These are phyloP conservation scores for Sigmodon hispidus DNA, from an alignment of 2,113 vertebrate genomes.

Conservation along the genomic window DNA sequence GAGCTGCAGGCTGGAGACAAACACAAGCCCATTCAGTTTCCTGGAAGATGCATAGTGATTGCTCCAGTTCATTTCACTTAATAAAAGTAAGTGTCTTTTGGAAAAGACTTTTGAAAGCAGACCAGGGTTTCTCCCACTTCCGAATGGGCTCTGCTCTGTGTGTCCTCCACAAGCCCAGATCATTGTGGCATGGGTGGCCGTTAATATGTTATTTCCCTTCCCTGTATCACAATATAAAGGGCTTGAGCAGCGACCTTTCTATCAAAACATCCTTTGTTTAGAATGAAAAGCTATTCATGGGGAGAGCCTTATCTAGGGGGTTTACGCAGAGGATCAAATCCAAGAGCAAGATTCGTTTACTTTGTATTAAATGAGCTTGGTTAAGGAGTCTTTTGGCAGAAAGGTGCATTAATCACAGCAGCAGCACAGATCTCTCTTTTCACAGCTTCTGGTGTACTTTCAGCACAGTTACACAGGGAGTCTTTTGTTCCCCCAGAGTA, in stretches of 20 bases:
- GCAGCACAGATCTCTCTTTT: slow-evolving; percentile 91
- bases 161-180: slow-evolving; percentile 82
- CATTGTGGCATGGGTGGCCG: slow-evolving; percentile 87
- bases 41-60: not conserved
- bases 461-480: slow-evolving; percentile 88
- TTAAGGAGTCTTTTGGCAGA: slow-evolving; percentile 91
- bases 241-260: slow-evolving; percentile 88
- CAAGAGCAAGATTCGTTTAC: slow-evolving; percentile 90
- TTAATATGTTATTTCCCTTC: slow-evolving; percentile 92
- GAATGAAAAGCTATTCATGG: slow-evolving; percentile 89
- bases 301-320: slow-evolving; percentile 89
- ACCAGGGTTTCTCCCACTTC: slow-evolving; percentile 39
- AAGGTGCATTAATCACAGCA: slow-evolving; percentile 92
- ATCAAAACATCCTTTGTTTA: slow-evolving; percentile 95
- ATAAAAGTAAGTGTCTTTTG: slow-evolving; percentile 74
- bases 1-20: slow-evolving; percentile 53
- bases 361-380: slow-evolving; percentile 91
- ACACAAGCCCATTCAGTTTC: slow-evolving; percentile 18
- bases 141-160: slow-evolving; percentile 54
- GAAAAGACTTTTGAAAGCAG: slow-evolving; percentile 59
- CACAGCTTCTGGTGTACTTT: slow-evolving; percentile 90
- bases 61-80: not conserved
- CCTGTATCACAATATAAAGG: slow-evolving; percentile 92
- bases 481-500: slow-evolving; percentile 90
- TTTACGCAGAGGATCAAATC: slow-evolving; percentile 89